Conservation (phyloP, 1,140 invertebrate species). For the Callitettix versicolor region DNA sequence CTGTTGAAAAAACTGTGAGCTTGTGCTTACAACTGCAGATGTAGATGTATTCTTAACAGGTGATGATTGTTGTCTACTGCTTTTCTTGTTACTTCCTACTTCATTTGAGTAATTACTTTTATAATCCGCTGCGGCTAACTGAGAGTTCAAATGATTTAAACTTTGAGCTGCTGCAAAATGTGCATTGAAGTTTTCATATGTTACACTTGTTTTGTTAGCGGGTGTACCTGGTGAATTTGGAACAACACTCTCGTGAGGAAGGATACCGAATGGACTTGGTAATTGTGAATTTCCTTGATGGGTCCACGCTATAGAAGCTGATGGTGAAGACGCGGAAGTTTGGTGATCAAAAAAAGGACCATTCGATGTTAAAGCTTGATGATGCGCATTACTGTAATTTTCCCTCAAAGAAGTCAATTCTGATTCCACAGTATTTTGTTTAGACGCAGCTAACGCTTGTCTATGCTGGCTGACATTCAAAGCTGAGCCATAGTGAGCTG, state of each 20-base stretch:
- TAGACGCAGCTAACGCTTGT: slow-evolving; percentile 41
- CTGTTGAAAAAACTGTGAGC: slow-evolving; percentile 7
- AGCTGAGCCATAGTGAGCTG: slow-evolving; percentile 30
- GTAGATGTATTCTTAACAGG: slow-evolving; percentile 10
- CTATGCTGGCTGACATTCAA: slow-evolving; percentile 34
- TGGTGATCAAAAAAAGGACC: slow-evolving; percentile 50
- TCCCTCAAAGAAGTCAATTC: slow-evolving; percentile 42
- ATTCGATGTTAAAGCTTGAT: slow-evolving; percentile 37
- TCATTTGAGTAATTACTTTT: not conserved
- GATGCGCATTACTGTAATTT: slow-evolving; percentile 27
- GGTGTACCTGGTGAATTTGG: slow-evolving; percentile 50
- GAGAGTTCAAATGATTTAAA: slow-evolving; percentile 49
- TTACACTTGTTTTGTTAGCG: slow-evolving; percentile 30
- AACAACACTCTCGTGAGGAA: slow-evolving; percentile 64
- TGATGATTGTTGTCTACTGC: slow-evolving; percentile 34
- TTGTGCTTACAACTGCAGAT: not conserved
- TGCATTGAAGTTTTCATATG: slow-evolving; percentile 52
- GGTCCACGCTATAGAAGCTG: slow-evolving; percentile 43
- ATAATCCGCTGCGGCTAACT: slow-evolving; percentile 13
- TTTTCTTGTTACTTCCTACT: slow-evolving; percentile 10
- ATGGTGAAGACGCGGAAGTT: slow-evolving; percentile 39
- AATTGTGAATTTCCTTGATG: slow-evolving; percentile 50
- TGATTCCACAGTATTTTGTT: slow-evolving; percentile 41
- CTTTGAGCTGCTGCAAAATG: slow-evolving; percentile 51
- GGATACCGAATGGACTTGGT: slow-evolving; percentile 60